Evolutionary conservation across 2,113 vertebrate genomes (phyloP), one percentile per base, ranked within the genome.

Genomic region (Microtus montanus): DNA sequence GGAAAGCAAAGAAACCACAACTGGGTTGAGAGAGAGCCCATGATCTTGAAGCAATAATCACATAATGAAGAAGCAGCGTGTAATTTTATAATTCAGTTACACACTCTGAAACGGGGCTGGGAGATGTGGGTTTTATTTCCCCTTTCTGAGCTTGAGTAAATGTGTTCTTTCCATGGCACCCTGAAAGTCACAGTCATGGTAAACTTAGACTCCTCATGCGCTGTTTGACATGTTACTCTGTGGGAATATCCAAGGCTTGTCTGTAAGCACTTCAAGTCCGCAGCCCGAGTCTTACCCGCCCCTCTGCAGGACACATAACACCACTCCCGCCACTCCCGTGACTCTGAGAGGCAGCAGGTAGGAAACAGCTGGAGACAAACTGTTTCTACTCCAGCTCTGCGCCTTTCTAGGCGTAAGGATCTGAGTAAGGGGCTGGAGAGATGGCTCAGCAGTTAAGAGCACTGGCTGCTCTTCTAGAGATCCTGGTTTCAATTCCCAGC

Each of bases 31-130:
- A n/a, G 58, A 84, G 84, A 92, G 70, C 20, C 68, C 82, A 95
- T 80, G n/a, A 88, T 94, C 91, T 74, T 92, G 54, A 90, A 89
- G 94, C 86, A 87, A 87, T 96, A 95, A 96, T 96, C 93, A n/a
- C 91, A 90, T 96, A 87, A 93, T 61, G 41, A 89, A 86, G 63
- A 74, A 90, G 77, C 75, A 94, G 85, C 68, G 3, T 95, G 80
- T 63, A 38, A 87, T 49, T 78, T 38, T 64, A 78, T 95, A 85
- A 97, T 96, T 93, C 87, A 90, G 83, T 97, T 95, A 77, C 54
- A 52, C 79, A 26, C 44, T 17, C 58, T 22, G 66, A 91, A 73
- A 94, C 19, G 70, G 83, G 54, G 13, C 77, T 88, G 75, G 58
- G 64, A 93, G 83, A 79, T 8, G 41, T 77, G 64, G 71, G 35